Evolutionary conservation across 2,797 vertebrate species (phyloP).

Genomic region (Pampus argenteus): DNA sequence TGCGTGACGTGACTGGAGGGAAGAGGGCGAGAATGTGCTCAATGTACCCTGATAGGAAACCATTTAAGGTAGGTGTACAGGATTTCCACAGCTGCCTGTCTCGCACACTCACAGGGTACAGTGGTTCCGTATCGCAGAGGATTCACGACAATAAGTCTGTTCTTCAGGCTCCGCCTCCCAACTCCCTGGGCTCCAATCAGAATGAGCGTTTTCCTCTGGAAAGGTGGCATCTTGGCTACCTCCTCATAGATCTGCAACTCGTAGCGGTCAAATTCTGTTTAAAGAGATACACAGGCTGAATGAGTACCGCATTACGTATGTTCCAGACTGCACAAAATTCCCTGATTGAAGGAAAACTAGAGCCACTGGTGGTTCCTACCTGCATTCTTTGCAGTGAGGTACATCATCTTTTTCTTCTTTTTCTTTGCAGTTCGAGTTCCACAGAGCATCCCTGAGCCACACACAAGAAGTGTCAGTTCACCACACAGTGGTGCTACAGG

Average conservation of each 20-base stretch:
- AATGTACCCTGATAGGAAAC: neutral
- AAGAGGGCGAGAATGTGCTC: conserved; percentile 22
- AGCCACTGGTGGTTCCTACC: conserved; percentile 79
- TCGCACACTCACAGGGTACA: conserved; percentile 93
- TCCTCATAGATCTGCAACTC: conserved; percentile 99
- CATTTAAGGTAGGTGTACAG: neutral
- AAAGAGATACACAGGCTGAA: conserved; percentile 30
- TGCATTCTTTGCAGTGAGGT: conserved; percentile 97
- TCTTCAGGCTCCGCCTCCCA: conserved; percentile 97
- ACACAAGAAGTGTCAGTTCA: conserved; percentile 7
- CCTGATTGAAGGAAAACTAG: neutral
- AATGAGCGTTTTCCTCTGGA: conserved; percentile 97
- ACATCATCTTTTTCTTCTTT: conserved; percentile 99
- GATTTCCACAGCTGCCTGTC: neutral
- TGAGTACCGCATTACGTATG: conserved; percentile 7
- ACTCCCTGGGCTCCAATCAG: conserved; percentile 98
- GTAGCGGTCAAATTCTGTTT: conserved; percentile 97
- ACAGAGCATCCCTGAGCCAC: conserved; percentile 90
- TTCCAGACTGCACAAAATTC: neutral
- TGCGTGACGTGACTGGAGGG: conserved; percentile 92
- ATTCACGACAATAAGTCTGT: conserved; percentile 95
- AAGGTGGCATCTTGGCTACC: conserved; percentile 97
- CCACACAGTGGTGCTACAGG: conserved; percentile 35
- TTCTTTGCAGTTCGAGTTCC: conserved; percentile 92
- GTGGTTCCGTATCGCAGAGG: conserved; percentile 95